Base-by-base conservation (phyloP, 53 echinoderm and acorn worm species). In the Henricia sp. region DNA sequence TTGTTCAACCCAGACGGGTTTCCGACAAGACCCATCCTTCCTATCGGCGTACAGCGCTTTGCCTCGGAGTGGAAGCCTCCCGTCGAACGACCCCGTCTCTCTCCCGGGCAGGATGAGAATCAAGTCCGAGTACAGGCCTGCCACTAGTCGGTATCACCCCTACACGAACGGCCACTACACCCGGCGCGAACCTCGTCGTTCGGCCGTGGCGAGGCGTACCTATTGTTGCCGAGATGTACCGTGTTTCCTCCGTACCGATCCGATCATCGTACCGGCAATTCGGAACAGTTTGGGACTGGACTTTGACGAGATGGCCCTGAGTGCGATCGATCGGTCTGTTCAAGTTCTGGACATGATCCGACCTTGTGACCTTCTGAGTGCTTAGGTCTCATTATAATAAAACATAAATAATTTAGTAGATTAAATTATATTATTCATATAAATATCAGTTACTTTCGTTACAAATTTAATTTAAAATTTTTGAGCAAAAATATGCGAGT, bases 311-410 rank as follows among this genome's bases (percentile, higher is more conserved):
- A 76, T 76, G 76, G 76, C 76, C 4, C 46, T 76, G 21, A 88
- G 86, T 80, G 80, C 85, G 20, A 63, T 90, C 6, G 93, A 88
- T 74, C 88, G 90, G 27, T 83, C 90, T 8, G 85, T 91, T 64
- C 68, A 89, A 63, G 55, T 85, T 14, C 41, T 87, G 4, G 85
- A 92, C 50, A 20, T 64, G 80, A 46, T 21, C 36, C 62, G 80
- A 33, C 80, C 80, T 17, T 63, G 80, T 39, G 64, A 62, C 20
- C 27, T 57, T 34, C 44, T 80, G 80, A 57, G 76, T 58, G 59
- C 76, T 0, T 76, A 76, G 34, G 17, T 39, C 4, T n/a, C n/a
- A 3, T 67, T n/a, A n/a, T n/a, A n/a, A n/a, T n/a, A n/a, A n/a
- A n/a, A n/a, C n/a, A n/a, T n/a, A n/a, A n/a, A n/a, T n/a, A n/a